Evolutionary conservation across 2,113 vertebrate genomes (phyloP).

Genomic region (Mustela nigripes): DNA sequence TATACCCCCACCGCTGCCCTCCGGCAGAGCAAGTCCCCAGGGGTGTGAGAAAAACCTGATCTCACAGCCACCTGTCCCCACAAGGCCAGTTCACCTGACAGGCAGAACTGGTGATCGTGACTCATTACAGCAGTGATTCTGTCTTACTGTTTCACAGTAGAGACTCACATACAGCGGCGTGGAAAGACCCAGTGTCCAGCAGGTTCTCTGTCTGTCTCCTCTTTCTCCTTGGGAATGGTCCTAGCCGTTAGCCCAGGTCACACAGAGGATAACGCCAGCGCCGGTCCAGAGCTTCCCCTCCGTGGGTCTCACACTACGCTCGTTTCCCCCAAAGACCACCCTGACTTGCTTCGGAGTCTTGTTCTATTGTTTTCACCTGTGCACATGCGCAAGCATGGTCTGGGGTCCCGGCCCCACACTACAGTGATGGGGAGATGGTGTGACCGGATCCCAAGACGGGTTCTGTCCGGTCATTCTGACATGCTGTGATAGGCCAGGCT

Average conservation of each 20-base stretch:
- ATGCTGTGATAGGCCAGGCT: background rate
- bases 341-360: background rate
- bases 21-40: background rate
- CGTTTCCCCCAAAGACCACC: background rate
- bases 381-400: background rate
- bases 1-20: background rate
- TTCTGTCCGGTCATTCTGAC: background rate
- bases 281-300: no score
- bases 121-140: background rate
- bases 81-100: background rate
- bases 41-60: background rate
- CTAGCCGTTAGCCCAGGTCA: background rate
- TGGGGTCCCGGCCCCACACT: background rate
- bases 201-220: background rate
- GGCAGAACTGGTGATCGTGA: background rate
- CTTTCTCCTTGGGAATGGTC: background rate
- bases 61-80: background rate
- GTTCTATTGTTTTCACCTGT: background rate
- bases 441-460: background rate
- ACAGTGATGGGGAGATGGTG: accelerated
- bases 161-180: background rate
- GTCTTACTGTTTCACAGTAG: background rate
- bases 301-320: no score
- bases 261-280: no score
- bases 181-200: background rate